These are phyloP conservation scores for Crotalus helleri DNA, from an alignment of 2,113 vertebrate genomes.

Conservation along the genomic window DNA sequence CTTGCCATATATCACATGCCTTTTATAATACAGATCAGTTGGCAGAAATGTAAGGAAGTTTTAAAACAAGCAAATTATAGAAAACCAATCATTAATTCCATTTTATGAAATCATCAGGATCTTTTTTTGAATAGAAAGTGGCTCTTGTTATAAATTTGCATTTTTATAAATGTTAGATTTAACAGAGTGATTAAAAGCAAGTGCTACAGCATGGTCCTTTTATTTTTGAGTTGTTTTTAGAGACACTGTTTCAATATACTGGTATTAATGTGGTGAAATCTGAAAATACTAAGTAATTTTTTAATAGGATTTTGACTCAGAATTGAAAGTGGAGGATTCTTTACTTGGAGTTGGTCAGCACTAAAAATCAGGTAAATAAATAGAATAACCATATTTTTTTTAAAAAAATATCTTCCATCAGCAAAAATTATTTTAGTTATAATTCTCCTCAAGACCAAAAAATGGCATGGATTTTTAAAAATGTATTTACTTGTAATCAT, in stretches of 20 bases:
- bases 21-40: not conserved
- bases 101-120: not conserved
- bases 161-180: conserved; percentile 31
- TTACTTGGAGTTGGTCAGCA: conserved; percentile 27
- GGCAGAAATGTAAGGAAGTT: not conserved
- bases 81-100: not conserved
- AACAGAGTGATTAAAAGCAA: not conserved
- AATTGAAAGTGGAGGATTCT: conserved; percentile 44
- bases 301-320: conserved; percentile 41
- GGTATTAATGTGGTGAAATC: conserved; percentile 16
- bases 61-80: not conserved
- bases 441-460: conserved; percentile 48
- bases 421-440: conserved; percentile 31
- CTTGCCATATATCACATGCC: not conserved
- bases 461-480: rapidly evolving
- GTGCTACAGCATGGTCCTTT: not conserved
- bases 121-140: not conserved
- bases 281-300: conserved; percentile 48
- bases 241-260: conserved; percentile 21
- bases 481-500: not conserved
- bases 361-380: not conserved
- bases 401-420: conserved; percentile 1
- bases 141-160: not conserved
- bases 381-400: conserved; percentile 12
- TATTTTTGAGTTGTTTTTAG: conserved; percentile 31